Conservation (phyloP, 2,888 invertebrate genomes). For the Acleris holmiana region DNA sequence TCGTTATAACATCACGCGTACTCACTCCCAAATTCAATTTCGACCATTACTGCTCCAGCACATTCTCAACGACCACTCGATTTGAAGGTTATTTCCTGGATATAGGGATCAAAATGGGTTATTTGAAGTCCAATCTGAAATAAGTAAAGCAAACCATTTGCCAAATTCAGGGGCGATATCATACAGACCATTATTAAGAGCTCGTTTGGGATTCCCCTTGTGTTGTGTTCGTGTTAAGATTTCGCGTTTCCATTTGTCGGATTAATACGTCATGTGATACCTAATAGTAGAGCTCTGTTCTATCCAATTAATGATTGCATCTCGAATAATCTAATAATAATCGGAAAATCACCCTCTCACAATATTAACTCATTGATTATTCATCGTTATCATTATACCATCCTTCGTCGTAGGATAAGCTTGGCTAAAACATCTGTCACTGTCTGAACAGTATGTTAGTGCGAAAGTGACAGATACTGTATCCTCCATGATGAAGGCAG, state of each 20-base stretch:
- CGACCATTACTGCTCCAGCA: slow-evolving; percentile 42
- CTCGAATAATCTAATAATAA: too few relatives aligned
- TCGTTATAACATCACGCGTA: slow-evolving; percentile 59
- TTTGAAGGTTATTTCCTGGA: slow-evolving; percentile 34
- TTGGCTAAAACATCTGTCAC: too few relatives aligned
- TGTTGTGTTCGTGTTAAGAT: slow-evolving; percentile 59
- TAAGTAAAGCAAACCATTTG: slow-evolving; percentile 60
- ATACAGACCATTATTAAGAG: slow-evolving; percentile 77
- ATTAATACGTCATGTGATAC: too few relatives aligned
- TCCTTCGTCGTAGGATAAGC: too few relatives aligned
- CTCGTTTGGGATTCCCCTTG: slow-evolving; percentile 77
- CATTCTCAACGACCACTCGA: slow-evolving; percentile 7
- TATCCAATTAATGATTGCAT: too few relatives aligned
- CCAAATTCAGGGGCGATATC: slow-evolving; percentile 67
- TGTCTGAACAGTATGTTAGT: too few relatives aligned
- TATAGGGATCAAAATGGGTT: slow-evolving; percentile 47
- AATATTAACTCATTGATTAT: too few relatives aligned
- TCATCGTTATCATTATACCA: too few relatives aligned
- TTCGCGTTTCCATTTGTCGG: slow-evolving; percentile 31
- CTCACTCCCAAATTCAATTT: slow-evolving; percentile 71
- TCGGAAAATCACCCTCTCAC: too few relatives aligned
- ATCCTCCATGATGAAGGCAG: too few relatives aligned
- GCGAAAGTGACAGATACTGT: too few relatives aligned
- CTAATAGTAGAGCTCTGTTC: too few relatives aligned
- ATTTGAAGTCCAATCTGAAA: slow-evolving; percentile 52